A percentile compares a stretch with the other conserved stretches of the same genome.
phyloP scores from a whole-genome alignment of 2,113 vertebrate genomes.

The Daboia siamensis region DNA sequence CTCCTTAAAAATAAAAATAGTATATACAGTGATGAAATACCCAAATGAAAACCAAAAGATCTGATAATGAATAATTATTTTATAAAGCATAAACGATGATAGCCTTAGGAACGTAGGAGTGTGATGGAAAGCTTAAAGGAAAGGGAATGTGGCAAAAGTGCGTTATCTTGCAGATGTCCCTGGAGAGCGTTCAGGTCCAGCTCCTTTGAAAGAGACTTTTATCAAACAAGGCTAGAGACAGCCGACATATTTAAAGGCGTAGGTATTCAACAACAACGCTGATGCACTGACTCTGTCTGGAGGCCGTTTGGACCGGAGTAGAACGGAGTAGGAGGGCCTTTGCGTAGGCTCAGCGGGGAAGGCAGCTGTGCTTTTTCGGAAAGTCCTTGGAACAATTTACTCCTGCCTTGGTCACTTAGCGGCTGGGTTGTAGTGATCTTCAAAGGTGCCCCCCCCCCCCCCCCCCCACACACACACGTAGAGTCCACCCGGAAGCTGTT shows the following conservation, averaged over 20 bases:
- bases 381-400: too few species aligned
- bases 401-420: too few species aligned
- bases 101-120: neutral
- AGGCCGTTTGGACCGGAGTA: neutral
- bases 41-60: neutral
- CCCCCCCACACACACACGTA: too few species aligned
- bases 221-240: neutral
- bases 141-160: neutral
- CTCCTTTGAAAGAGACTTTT: neutral
- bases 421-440: too few species aligned
- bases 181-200: neutral
- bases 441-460: too few species aligned
- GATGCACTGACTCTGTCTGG: neutral
- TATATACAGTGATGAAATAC: neutral
- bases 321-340: neutral
- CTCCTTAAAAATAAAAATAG: neutral
- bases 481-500: neutral
- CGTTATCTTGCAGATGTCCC: neutral
- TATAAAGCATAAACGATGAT: neutral
- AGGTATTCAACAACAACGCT: neutral
- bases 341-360: too few species aligned
- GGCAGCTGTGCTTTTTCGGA: too few species aligned
- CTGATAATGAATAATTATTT: neutral
- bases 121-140: neutral
- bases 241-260: neutral